Base-by-base conservation (phyloP, 2,888 invertebrate genomes). In the Oligia fasciuncula region DNA sequence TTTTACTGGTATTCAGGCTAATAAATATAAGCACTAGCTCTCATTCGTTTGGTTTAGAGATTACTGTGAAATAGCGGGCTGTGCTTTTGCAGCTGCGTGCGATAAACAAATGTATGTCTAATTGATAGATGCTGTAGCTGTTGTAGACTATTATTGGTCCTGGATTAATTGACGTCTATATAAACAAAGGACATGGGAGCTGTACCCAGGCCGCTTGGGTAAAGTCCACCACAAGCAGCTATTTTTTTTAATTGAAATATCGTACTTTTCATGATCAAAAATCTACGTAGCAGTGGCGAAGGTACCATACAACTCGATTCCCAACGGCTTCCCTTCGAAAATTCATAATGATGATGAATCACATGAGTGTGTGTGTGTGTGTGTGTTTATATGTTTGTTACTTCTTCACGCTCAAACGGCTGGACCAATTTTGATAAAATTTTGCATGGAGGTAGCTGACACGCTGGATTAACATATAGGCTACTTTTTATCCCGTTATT, bases 21-120 rank as follows among this genome's bases (percentile, higher is more conserved):
- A 62, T 83, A 79, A 83, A 86, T 85, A 79, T 40, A 35, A 69
- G 63, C 29, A 77, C 67, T 73, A 74, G 40, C 43, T 40, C 66
- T 60, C 51, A 62, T 76, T 68, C 40, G 23, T 71, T 85, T 54
- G 57, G 71, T 75, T 68, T 75, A 46, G 23, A 23, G 17, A 60
- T 1, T 51, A 60, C 40, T 60, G 49, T 46, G 35, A 51, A 74
- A 74, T 46, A 72, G 62, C 23, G 14, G 23, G 51, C 43, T 46
- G 4, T 5, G 68, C 8, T 63, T 29, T 54, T 46, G 40, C 17
- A 46, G 23, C 6, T 14, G 54, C 29, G 23, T 17, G 35, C 29
- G 17, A 1, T 51, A 19, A 23, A 63, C 23, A 43, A 76, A 46
- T 72, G 17, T 40, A 40, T 57, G 49, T 0, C 19, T 46, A 17